Evolutionary conservation across 2,797 vertebrate species (phyloP).

Genomic region (Pelobates cultripes): DNA sequence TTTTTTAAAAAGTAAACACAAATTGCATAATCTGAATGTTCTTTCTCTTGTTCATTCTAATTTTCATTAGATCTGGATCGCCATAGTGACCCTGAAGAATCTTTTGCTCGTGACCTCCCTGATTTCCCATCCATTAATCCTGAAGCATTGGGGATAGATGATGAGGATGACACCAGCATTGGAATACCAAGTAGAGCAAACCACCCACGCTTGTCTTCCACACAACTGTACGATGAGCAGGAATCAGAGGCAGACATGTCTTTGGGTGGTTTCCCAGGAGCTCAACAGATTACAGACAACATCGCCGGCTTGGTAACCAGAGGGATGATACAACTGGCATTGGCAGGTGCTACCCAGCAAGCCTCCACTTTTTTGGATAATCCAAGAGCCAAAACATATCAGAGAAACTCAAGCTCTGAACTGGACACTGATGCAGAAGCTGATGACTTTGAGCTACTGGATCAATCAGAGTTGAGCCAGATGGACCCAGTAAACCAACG

Average conservation of each 20-base stretch:
- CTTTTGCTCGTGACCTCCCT: conserved; percentile 91
- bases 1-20: too few relatives aligned
- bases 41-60: not conserved
- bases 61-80: conserved; percentile 83
- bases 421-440: conserved; percentile 89
- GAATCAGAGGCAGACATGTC: conserved; percentile 78
- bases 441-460: conserved; percentile 97
- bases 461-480: conserved; percentile 95
- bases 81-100: conserved; percentile 96
- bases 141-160: conserved; percentile 85
- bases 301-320: conserved; percentile 87
- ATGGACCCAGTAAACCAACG: conserved; percentile 84
- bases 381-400: conserved; percentile 73
- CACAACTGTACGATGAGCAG: conserved; percentile 77
- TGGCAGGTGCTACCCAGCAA: conserved; percentile 78
- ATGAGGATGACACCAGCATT: conserved; percentile 92
- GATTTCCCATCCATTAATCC: conserved; percentile 97
- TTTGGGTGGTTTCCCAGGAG: conserved; percentile 69
- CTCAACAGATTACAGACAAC: conserved; percentile 78
- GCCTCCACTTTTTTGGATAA: conserved; percentile 65
- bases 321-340: conserved; percentile 90
- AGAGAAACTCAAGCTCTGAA: conserved; percentile 87
- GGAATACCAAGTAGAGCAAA: conserved; percentile 85
- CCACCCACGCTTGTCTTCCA: conserved; percentile 60
- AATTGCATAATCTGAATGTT: too few relatives aligned